phyloP scores from a whole-genome alignment of 1,140 invertebrate genomes.

The Conopomorpha cramerella region DNA sequence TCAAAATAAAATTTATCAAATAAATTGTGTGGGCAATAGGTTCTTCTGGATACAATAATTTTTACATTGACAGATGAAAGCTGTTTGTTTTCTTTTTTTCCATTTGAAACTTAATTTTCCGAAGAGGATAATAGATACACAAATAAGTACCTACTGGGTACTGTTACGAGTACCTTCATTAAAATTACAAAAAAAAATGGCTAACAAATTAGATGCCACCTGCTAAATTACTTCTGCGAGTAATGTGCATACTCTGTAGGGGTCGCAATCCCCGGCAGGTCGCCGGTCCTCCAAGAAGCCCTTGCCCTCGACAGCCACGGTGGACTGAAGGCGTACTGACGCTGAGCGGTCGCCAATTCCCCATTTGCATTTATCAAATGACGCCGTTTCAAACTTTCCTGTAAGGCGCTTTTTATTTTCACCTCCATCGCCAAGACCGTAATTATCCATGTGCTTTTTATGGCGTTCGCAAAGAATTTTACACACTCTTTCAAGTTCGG shows the following conservation, averaged over 20 bases:
- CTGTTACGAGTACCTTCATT: too few species aligned
- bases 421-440: conserved; percentile 80
- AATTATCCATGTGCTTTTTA: conserved; percentile 82
- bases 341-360: conserved; percentile 78
- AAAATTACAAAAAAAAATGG: too few species aligned
- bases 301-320: conserved; percentile 78
- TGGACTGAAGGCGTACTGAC: conserved; percentile 80
- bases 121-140: too few species aligned
- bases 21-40: too few species aligned
- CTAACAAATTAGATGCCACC: too few species aligned
- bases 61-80: too few species aligned
- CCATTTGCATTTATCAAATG: conserved; percentile 76
- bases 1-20: conserved; percentile 7
- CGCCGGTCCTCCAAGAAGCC: conserved; percentile 94
- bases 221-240: too few species aligned
- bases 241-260: conserved; percentile 77
- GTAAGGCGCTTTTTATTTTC: conserved; percentile 86
- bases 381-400: conserved; percentile 83
- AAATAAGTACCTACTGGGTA: too few species aligned
- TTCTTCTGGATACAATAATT: too few species aligned
- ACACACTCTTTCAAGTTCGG: conserved; percentile 74
- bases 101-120: conserved; percentile 1
- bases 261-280: conserved; percentile 93
- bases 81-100: neutral
- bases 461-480: conserved; percentile 83